phyloP scores from a whole-genome alignment of 1,140 invertebrate genomes.

The Mercenaria mercenaria region DNA sequence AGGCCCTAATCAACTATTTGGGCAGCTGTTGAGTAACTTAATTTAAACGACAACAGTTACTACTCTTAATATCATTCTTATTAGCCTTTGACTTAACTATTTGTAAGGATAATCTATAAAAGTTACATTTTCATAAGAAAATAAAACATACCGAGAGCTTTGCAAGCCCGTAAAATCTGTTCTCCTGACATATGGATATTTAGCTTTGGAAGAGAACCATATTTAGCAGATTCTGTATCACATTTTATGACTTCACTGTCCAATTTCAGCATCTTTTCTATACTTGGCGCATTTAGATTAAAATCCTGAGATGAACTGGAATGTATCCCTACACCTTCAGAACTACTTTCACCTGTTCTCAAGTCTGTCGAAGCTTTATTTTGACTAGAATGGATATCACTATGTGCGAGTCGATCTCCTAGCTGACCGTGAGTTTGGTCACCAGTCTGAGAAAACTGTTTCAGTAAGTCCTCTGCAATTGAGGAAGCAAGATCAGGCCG shows the following conservation, averaged over 20 bases:
- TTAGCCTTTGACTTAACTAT: no score
- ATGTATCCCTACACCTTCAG: slow-evolving; percentile 37
- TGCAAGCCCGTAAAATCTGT: slow-evolving; percentile 85
- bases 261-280: slow-evolving; percentile 54
- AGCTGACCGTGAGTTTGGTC: slow-evolving; percentile 6
- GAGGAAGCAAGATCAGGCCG: slow-evolving; percentile 75
- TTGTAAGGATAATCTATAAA: no score
- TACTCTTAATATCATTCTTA: no score
- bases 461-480: slow-evolving; percentile 79
- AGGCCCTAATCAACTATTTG: no score
- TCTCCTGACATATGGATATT: slow-evolving; percentile 85
- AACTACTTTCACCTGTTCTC: slow-evolving; percentile 33
- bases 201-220: slow-evolving; percentile 44
- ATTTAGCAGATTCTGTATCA: slow-evolving; percentile 58
- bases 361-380: not conserved
- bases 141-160: slow-evolving; percentile 79
- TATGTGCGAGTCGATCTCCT: slow-evolving; percentile 24
- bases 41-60: no score
- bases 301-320: slow-evolving; percentile 62
- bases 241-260: slow-evolving; percentile 55
- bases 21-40: no score
- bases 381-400: slow-evolving; percentile 63
- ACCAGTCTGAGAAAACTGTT: slow-evolving; percentile 73
- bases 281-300: slow-evolving; percentile 26
- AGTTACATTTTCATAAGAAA: no score